Base-by-base conservation (phyloP, 2,888 invertebrate species). In the Drosophila mayaguana region DNA sequence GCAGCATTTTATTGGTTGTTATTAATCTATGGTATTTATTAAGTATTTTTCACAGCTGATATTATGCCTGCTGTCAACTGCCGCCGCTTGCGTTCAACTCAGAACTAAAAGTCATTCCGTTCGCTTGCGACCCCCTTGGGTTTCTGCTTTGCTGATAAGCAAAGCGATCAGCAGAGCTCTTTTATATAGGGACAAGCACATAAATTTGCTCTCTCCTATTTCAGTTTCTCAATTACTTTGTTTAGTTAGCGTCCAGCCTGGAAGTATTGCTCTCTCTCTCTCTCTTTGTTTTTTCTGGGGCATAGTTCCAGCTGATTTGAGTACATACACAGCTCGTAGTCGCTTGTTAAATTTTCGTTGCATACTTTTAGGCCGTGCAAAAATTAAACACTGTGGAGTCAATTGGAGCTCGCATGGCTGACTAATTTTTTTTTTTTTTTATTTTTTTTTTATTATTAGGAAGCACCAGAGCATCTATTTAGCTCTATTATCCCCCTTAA, bases 121-220 rank as follows among this genome's bases (percentile, higher is more conserved):
- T 60, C 56, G 53, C 75, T 75, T 70, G 8, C 40, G 72, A 79
- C 81, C 79, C 78, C 81, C 78, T 48, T 57, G 40, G 71, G 28
- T 32, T 62, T 48, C 42, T 28, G 38, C 43, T 43, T 18, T 51
- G 28, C 62, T 74, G 89, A 84, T 84, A 86, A 84, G 83, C 63
- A 20, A 53, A 48, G 16, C 45, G 70, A 77, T 79, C 70, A 28
- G 46, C 66, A 40, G 55, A 67, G 56, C 16, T 53, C 53, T 38
- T 36, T 22, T 42, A 9, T 8, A 22, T 18, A 16, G 42, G 63
- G 59, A 22, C 48, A 57, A 64, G 9, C 63, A 56, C 46, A 54
- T 45, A 45, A 46, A n/a, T 32, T 38, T 16, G 40, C 46, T 45
- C 66, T 36, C 22, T 50, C 28, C 18, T 50, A 34, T 14, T 32